Percentiles rank a stretch among this genome's conserved stretches.
Evolutionary conservation across 2,113 vertebrate species (phyloP).

Genomic region (Apistogramma diplotaenia): DNA sequence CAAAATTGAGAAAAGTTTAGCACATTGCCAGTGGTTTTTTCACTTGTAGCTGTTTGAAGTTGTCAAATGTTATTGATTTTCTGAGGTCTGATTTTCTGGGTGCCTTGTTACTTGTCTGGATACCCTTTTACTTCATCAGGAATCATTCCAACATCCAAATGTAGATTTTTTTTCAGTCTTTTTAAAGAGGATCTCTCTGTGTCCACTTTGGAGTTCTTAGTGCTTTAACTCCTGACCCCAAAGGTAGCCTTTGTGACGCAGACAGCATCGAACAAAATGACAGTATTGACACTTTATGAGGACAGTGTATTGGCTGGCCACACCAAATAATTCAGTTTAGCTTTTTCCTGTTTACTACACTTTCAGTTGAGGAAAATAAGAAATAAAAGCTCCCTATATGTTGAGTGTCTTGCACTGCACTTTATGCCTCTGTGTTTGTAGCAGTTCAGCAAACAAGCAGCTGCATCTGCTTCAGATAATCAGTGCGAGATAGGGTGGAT

Average conservation of each 20-base stretch:
- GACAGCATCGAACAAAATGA: background rate
- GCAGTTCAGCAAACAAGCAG: background rate
- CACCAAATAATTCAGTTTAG: background rate
- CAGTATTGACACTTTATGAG: background rate
- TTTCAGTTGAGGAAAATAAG: background rate
- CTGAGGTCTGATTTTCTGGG: background rate
- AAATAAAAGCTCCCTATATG: background rate
- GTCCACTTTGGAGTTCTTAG: background rate
- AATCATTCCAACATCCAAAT: background rate
- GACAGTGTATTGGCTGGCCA: background rate
- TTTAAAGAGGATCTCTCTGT: background rate
- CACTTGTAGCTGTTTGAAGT: background rate
- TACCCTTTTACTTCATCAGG: background rate
- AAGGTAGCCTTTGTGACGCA: background rate
- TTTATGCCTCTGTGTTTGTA: background rate
- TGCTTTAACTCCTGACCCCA: background rate
- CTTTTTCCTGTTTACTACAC: background rate
- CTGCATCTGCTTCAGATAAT: background rate
- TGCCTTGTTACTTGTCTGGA: too few relatives aligned
- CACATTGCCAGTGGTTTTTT: background rate
- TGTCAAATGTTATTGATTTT: background rate
- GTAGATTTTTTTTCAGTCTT: too few relatives aligned
- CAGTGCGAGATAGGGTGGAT: slow-evolving; percentile 20
- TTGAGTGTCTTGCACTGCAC: background rate
- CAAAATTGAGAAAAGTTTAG: background rate